Conservation (phyloP, 2,113 vertebrate species). For the Isurus oxyrinchus region DNA sequence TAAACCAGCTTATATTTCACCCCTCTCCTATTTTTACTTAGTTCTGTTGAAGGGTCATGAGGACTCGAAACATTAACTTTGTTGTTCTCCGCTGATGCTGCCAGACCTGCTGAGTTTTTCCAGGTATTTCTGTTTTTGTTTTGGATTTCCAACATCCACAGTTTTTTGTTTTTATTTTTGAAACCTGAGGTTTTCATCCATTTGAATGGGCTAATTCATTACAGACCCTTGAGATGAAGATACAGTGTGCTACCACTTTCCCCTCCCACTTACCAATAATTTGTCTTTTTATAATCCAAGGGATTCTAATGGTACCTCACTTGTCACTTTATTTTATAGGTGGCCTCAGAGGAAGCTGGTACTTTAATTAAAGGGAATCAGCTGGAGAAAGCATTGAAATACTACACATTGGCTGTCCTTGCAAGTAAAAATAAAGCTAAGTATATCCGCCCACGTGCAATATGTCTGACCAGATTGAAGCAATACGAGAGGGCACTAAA, state of each 20-base stretch:
- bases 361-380: slow-evolving; percentile 47
- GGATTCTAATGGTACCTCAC: not conserved
- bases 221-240: not conserved
- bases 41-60: no score
- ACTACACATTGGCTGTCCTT: slow-evolving; percentile 67
- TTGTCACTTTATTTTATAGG: slow-evolving; percentile 48
- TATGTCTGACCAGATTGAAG: slow-evolving; percentile 63
- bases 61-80: no score
- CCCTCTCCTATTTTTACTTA: no score
- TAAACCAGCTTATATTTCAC: no score
- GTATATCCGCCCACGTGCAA: slow-evolving; percentile 63
- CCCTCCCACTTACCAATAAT: not conserved
- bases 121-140: no score
- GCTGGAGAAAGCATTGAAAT: slow-evolving; percentile 60
- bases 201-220: not conserved
- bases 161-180: no score
- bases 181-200: not conserved
- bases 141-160: no score
- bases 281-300: not conserved
- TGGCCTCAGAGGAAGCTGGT: slow-evolving; percentile 68
- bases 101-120: no score
- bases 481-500: slow-evolving; percentile 57
- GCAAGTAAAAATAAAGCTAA: slow-evolving; percentile 47
- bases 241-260: not conserved
- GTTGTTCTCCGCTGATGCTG: no score